These are phyloP conservation scores for Okamejei kenojei DNA, from an alignment of 2,797 vertebrate genomes.

Conservation along the genomic window DNA sequence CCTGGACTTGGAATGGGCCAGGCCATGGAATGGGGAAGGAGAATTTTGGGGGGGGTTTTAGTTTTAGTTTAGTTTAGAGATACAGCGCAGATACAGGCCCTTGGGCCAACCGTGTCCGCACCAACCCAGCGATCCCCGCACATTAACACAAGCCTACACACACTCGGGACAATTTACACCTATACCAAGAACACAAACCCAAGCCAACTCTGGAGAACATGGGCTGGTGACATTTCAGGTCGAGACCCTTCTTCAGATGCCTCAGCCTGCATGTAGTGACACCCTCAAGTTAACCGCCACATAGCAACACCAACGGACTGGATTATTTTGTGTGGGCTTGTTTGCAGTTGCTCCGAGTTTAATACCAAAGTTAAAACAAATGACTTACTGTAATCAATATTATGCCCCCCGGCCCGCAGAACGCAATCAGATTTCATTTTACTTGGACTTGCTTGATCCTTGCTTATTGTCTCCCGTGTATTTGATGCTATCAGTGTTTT, in stretches of 20 bases:
- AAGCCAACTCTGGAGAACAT: no score
- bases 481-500: constrained; percentile 44
- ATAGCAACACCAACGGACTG: not conserved
- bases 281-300: not conserved
- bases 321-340: no score
- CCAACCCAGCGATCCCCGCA: no score
- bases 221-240: no score
- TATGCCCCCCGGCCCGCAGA: constrained; percentile 15
- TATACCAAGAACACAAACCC: no score
- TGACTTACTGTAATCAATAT: constrained; percentile 44
- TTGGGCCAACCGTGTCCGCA: no score
- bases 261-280: not conserved
- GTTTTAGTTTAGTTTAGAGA: no score
- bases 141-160: no score
- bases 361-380: constrained; percentile 42
- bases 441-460: not conserved
- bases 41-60: no score
- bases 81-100: no score
- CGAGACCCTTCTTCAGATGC: not conserved
- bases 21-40: not conserved
- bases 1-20: not conserved
- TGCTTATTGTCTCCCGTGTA: constrained; percentile 34
- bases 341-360: constrained; percentile 35
- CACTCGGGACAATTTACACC: no score
- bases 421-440: constrained; percentile 42